Evolutionary conservation across 1,140 invertebrate genomes (phyloP), one percentile per base, ranked within the genome.

Genomic region (Drosophila biarmipes): DNA sequence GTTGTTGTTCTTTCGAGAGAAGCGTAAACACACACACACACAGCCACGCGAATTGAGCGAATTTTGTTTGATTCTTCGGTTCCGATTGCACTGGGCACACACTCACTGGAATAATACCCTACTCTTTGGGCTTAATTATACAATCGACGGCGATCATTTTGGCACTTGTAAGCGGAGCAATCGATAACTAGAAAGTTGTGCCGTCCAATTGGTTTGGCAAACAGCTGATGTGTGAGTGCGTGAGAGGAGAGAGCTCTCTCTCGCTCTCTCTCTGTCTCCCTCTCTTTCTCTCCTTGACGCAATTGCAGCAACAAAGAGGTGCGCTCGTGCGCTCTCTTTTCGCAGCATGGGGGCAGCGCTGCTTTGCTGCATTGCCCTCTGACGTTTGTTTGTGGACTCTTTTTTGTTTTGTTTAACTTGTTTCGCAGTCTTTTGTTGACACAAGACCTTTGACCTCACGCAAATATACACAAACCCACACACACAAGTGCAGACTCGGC

Each of bases 401-500:
- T 57, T 45, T 64, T 57, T 11, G 19, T 74, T 38, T 51, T 61
- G 64, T 37, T 78, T 71, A 51, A 51, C 45, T 24, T 64, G 45
- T 48, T 62, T 48, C 52, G 59, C 58, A 64, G 76, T 79, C 78
- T 79, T 67, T 67, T 71, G 48, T 66, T 61, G 56, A 68, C 55
- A 43, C 58, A 15, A 73, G 80, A 84, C 72, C 81, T 85, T 85
- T 85, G 81, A 86, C 77, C 81, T 73, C 81, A 69, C 48, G 35
- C 52, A 69, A 55, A 55, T 31, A 55, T 31, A 43, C 38, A 76
- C 21, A 49, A 11, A 53, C 29, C 21, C 21, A 27, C 29, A 31
- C 21, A 27, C 31, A 37, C 19, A 24, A 34, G 48, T 31, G 40
- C 38, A 31, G 6, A 31, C 7, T 8, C 27, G 6, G 29, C 62